These are phyloP conservation scores for Callinectes sapidus DNA, from an alignment of 2,888 invertebrate genomes.

Conservation along the genomic window DNA sequence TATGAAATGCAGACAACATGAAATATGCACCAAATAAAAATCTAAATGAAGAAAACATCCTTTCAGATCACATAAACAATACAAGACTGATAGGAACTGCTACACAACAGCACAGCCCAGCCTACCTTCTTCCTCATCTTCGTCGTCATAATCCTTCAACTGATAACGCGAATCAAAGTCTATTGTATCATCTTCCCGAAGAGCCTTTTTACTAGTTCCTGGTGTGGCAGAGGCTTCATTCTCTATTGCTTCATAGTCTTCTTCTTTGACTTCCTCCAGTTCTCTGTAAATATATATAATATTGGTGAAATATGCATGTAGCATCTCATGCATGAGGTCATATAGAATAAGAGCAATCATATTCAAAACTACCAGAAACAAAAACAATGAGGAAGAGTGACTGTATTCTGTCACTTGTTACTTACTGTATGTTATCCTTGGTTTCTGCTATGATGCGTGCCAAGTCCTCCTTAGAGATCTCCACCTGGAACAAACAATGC, in stretches of 20 bases:
- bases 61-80: not conserved
- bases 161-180: slow-evolving; percentile 48
- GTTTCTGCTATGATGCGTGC: slow-evolving; percentile 86
- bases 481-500: slow-evolving; percentile 79
- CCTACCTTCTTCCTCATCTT: slow-evolving; percentile 51
- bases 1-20: not conserved
- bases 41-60: not conserved
- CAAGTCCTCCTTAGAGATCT: slow-evolving; percentile 85
- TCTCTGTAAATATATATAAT: slow-evolving; percentile 43
- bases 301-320: not conserved
- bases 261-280: slow-evolving; percentile 55
- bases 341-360: too few species aligned
- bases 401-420: slow-evolving; percentile 66
- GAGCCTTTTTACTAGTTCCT: slow-evolving; percentile 37
- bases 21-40: not conserved
- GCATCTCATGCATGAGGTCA: too few species aligned
- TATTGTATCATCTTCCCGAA: slow-evolving; percentile 29
- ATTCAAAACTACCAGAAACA: too few species aligned
- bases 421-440: slow-evolving; percentile 82
- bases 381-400: not conserved
- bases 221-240: slow-evolving; percentile 40
- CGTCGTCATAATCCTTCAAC: slow-evolving; percentile 62
- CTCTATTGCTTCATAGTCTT: slow-evolving; percentile 48
- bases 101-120: not conserved
- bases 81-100: not conserved